These are phyloP conservation scores for Saccostrea cuccullata DNA, from an alignment of 1,140 invertebrate genomes.

Conservation along the genomic window DNA sequence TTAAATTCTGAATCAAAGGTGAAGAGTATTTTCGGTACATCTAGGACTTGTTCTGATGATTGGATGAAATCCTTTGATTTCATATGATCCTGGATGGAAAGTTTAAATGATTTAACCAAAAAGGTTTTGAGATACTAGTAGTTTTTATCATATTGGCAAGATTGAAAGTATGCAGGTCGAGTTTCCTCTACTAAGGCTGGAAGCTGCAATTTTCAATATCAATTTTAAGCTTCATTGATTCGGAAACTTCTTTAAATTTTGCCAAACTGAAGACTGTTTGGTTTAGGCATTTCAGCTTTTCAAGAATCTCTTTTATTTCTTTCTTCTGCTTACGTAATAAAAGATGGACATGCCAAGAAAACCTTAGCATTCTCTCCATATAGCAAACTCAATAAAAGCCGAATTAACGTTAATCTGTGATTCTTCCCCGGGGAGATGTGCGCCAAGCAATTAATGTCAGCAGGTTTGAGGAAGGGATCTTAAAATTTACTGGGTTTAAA, in stretches of 20 bases:
- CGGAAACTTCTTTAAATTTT: background rate
- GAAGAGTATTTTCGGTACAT: background rate
- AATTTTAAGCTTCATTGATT: background rate
- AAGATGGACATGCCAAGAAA: too few species aligned
- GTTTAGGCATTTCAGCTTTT: background rate
- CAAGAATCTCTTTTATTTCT: background rate
- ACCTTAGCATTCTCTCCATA: too few species aligned
- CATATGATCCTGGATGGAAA: background rate
- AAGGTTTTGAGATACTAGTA: background rate
- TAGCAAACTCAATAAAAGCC: too few species aligned
- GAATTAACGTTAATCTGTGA: too few species aligned
- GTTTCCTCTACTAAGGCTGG: background rate
- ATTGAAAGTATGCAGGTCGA: background rate
- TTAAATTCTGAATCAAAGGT: background rate
- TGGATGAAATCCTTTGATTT: background rate
- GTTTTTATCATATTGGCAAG: background rate
- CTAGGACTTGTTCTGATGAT: background rate
- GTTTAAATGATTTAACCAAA: background rate
- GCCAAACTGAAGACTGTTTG: background rate
- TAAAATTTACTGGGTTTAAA: too few species aligned
- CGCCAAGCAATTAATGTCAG: too few species aligned
- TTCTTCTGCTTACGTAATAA: background rate
- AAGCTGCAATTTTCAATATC: background rate
- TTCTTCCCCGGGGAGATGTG: too few species aligned
- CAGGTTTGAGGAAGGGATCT: too few species aligned